Evolutionary conservation across 2,113 vertebrate genomes (phyloP).

Genomic region (Cryptoleucopteryx plumbea): DNA sequence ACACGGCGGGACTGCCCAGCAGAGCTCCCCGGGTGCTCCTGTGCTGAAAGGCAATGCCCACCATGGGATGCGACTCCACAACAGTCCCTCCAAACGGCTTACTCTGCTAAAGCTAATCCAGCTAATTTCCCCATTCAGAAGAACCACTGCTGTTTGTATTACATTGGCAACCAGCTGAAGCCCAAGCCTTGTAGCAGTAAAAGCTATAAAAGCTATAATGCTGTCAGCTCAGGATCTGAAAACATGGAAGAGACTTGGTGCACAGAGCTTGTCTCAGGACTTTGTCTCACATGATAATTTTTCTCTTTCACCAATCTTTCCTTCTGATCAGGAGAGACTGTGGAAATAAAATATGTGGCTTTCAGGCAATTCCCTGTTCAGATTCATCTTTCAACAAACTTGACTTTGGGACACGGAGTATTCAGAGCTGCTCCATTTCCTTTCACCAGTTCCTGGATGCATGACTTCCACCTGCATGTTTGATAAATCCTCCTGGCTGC

Average conservation of each 20-base stretch:
- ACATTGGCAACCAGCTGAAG: background rate
- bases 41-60: background rate
- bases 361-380: background rate
- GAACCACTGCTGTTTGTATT: background rate
- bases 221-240: background rate
- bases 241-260: background rate
- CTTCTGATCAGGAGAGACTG: background rate
- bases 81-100: background rate
- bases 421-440: background rate
- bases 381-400: background rate
- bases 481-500: background rate
- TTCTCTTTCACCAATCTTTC: background rate
- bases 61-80: background rate
- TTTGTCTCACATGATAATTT: background rate
- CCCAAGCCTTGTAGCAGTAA: background rate
- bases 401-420: background rate
- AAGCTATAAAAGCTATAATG: background rate
- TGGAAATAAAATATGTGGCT: background rate
- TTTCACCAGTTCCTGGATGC: background rate
- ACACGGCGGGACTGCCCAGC: accelerated
- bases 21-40: background rate
- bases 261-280: background rate
- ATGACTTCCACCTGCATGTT: background rate
- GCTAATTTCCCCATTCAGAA: background rate
- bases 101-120: background rate